Evolutionary conservation across 2,113 vertebrate species (phyloP).

Genomic region (Leuciscus idus): DNA sequence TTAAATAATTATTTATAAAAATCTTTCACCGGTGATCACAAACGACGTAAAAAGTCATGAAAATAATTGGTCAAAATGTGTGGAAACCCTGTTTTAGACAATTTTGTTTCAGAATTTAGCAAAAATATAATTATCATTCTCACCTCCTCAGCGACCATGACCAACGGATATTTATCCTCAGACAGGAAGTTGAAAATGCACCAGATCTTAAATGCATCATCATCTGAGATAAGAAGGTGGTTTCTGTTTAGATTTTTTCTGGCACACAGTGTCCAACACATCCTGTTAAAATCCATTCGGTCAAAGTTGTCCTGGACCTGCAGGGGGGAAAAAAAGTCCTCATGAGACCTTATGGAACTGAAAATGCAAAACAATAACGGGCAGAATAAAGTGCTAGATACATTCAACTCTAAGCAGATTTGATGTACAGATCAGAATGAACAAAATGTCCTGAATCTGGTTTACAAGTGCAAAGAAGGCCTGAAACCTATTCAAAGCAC

Average conservation of each 20-base stretch:
- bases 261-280: slow-evolving; percentile 96
- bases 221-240: slow-evolving; percentile 83
- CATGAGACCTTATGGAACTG: background rate
- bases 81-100: too few relatives aligned
- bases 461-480: slow-evolving; percentile 26
- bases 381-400: background rate
- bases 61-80: background rate
- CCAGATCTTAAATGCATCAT: slow-evolving; percentile 96
- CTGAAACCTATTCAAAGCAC: slow-evolving; percentile 51
- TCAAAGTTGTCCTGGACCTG: slow-evolving; percentile 93
- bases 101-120: background rate
- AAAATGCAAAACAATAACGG: background rate
- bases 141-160: slow-evolving; percentile 96
- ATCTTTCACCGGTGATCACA: background rate
- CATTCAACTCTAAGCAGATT: background rate
- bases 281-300: slow-evolving; percentile 92
- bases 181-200: slow-evolving; percentile 98
- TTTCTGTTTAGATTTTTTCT: slow-evolving; percentile 88
- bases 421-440: slow-evolving; percentile 25
- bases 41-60: background rate
- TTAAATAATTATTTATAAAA: background rate
- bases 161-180: slow-evolving; percentile 92
- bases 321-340: slow-evolving; percentile 34
- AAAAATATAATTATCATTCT: slow-evolving; percentile 53
- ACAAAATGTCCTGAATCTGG: slow-evolving; percentile 10